A percentile compares a stretch with the other conserved stretches of the same genome.
These are phyloP conservation scores for Gymnocheta viridis DNA, from an alignment of 2,888 invertebrate genomes.

Conservation along the genomic window DNA sequence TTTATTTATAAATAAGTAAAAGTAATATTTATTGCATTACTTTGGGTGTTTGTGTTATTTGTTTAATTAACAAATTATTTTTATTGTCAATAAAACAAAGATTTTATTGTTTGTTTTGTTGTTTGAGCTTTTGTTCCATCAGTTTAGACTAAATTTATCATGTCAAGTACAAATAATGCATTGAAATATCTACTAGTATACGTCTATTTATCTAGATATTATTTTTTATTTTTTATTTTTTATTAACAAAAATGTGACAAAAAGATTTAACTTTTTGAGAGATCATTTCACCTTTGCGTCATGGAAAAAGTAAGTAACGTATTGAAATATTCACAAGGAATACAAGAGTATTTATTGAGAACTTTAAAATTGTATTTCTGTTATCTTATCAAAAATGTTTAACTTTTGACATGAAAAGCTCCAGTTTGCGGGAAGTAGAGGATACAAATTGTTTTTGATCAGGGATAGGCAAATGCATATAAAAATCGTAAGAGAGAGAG, in stretches of 20 bases:
- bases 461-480: background rate
- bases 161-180: background rate
- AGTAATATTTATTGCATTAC: background rate
- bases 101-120: background rate
- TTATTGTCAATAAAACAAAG: background rate
- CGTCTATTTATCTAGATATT: background rate
- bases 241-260: slow-evolving; percentile 19
- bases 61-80: slow-evolving; percentile 26
- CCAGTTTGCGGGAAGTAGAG: background rate
- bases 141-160: background rate
- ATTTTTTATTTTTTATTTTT: background rate
- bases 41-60: background rate
- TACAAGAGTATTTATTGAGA: too few species aligned
- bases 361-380: too few species aligned
- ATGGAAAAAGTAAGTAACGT: too few species aligned
- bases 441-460: background rate
- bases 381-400: too few species aligned
- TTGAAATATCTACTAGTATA: background rate
- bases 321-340: too few species aligned
- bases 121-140: background rate
- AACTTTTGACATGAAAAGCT: background rate
- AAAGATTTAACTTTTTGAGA: background rate
- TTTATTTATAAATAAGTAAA: background rate
- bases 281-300: background rate
- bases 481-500: too few species aligned